These are phyloP conservation scores for Urocyon cinereoargenteus DNA, from an alignment of 2,797 vertebrate species.

Conservation along the genomic window DNA sequence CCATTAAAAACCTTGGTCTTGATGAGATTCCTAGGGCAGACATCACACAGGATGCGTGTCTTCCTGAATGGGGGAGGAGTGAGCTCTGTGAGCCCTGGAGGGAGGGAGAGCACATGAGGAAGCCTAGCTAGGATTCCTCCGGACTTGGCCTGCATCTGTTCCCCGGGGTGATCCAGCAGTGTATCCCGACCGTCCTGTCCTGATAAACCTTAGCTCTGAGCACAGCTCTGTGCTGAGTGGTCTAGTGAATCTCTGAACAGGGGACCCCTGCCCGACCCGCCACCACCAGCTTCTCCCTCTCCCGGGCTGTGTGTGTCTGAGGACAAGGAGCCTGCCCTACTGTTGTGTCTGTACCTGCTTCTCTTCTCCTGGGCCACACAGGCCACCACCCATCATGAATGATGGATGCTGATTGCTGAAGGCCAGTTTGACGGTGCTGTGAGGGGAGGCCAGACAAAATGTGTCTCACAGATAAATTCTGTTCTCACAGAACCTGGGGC, in stretches of 20 bases:
- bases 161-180: background rate
- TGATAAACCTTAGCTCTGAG: background rate
- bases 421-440: background rate
- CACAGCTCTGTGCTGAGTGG: background rate
- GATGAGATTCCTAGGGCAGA: background rate
- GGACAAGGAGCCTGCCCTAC: background rate
- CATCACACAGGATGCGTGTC: background rate
- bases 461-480: background rate
- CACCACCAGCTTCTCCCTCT: background rate
- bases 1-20: background rate
- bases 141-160: background rate
- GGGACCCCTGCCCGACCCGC: background rate
- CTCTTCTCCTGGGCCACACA: background rate
- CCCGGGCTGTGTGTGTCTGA: background rate
- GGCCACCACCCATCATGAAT: background rate
- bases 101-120: background rate
- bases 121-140: background rate
- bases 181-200: accelerated
- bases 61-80: background rate
- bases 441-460: background rate
- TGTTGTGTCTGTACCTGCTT: background rate
- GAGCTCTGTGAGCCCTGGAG: no score
- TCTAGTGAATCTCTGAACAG: no score
- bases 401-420: background rate
- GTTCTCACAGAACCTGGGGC: background rate